phyloP scores from a whole-genome alignment of 2,888 invertebrate genomes.

The Schizaphis graminum region DNA sequence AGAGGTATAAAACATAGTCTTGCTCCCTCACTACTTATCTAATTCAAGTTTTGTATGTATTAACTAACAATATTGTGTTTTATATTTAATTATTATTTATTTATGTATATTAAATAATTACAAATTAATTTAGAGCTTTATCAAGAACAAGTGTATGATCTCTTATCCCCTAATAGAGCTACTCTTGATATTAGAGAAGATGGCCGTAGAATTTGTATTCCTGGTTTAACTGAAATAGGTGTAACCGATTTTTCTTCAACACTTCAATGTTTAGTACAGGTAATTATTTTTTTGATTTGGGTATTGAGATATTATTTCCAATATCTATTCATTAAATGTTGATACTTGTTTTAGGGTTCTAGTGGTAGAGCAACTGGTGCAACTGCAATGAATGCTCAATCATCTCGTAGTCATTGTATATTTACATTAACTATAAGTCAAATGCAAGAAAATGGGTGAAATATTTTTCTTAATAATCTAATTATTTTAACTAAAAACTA shows the following conservation, averaged over 20 bases:
- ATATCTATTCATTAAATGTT: neutral
- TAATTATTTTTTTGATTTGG: neutral
- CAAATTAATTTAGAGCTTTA: slow-evolving; percentile 75
- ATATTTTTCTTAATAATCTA: neutral
- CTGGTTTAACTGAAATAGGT: slow-evolving; percentile 70
- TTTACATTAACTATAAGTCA: slow-evolving; percentile 80
- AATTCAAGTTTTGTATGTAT: neutral
- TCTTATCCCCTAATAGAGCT: slow-evolving; percentile 81
- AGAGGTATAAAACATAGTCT: neutral
- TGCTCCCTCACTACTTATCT: neutral
- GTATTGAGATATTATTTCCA: neutral
- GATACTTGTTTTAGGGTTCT: slow-evolving; percentile 76
- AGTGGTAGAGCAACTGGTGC: slow-evolving; percentile 84
- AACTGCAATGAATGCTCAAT: slow-evolving; percentile 92
- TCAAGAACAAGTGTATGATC: slow-evolving; percentile 89
- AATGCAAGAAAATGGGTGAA: slow-evolving; percentile 54
- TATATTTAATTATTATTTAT: neutral
- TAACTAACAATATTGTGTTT: slow-evolving; percentile 24
- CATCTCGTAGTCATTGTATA: slow-evolving; percentile 92
- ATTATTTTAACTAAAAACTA: neutral
- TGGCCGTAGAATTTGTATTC: slow-evolving; percentile 72
- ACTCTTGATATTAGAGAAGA: slow-evolving; percentile 88
- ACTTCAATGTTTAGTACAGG: slow-evolving; percentile 55
- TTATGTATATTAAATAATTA: neutral
- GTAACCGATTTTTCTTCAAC: slow-evolving; percentile 53